Evolutionary conservation across 2,888 invertebrate species (phyloP), one percentile per base, ranked within the genome.

Genomic region (Ecliptopera silaceata): DNA sequence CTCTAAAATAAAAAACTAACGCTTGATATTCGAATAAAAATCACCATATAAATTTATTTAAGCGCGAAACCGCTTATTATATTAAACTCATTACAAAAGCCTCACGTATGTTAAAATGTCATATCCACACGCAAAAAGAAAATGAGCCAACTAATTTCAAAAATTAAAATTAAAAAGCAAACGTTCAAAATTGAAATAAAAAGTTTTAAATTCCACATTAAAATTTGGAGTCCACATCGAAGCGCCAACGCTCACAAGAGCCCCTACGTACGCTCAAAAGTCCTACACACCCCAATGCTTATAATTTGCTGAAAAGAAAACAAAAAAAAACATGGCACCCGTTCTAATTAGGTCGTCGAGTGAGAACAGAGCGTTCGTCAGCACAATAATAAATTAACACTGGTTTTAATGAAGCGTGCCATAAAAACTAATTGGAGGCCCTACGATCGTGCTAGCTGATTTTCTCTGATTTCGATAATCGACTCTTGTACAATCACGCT

Each of bases 381-480:
- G 86, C 87, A 86, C 88, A 87, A 88, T 88, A 88, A 89, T 89
- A 89, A n/a, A 89, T 89, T 88, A 90, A 88, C 88, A 88, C 88
- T 84, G 87, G 78, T 80, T 84, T 88, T 89, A 90, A 91, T 90
- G 88, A 88, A 89, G 86, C 88, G 80, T 79, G 77, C 79, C 77
- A 84, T 89, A 88, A 91, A 91, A 90, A 90, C 89, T 91, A 90
- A 91, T 90, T 91, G 88, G 89, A 78, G 79, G 74, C 80, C 80
- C 81, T 80, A 80, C 80, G 77, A 79, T 60, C 60, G 76, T 70
- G 74, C 71, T 69, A 71, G 74, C 70, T 69, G 73, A 75, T 72
- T 73, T 65, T 66, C 63, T 71, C 59, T 68, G 72, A 77, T 75
- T 77, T 71, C 72, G 71, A 77, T 69, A 66, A 74, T 74, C 75